Evolutionary conservation across 2,113 vertebrate genomes (phyloP), one percentile per base, ranked within the genome.

Genomic region (Urocitellus parryii): DNA sequence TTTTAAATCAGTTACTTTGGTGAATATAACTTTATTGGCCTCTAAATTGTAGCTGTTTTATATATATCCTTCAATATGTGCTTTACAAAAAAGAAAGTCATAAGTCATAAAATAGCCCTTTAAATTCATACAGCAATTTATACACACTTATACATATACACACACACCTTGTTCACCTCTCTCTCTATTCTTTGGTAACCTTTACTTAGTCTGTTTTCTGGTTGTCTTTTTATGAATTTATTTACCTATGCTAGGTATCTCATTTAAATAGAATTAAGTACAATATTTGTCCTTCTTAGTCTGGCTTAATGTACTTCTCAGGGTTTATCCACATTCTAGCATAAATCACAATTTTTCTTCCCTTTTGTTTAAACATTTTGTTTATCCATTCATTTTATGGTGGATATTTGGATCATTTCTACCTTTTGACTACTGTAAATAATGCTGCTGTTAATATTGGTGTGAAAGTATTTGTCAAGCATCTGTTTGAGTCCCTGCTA

Each of bases 21-120:
- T 86, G 8, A 79, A 76, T 34, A 88, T 76, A 80, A 4, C 74
- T 24, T 10, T 42, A 70, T 73, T 42, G 42, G 24, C 24, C 32
- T 7, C 73, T 70, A 89, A 74, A 94, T 4, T 70, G 5, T 12
- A 83, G 22, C 42, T 42, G 34, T 73, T 88, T 92, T 86, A 8
- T 45, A 56, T 42, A 82, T 22, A 68, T 27, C 29, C 67, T 82
- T 96, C 12, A 73, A 4, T 70, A 61, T 70, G 11, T 89, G 39
- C 92, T 88, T 94, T 61, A 92, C 53, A 17, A 82, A 92, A 56
- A 63, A 42, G 32, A 34, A 68, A 58, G 56, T 58, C 56, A 7
- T 58, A 56, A 91, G 39, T 92, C 63, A 86, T 87, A 83, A 72
- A 74, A 73, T 17, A 88, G 37, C 18, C 8, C 88, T 84, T 93